Base-by-base conservation (phyloP, 2,113 vertebrate genomes). In the Hoplias malabaricus region DNA sequence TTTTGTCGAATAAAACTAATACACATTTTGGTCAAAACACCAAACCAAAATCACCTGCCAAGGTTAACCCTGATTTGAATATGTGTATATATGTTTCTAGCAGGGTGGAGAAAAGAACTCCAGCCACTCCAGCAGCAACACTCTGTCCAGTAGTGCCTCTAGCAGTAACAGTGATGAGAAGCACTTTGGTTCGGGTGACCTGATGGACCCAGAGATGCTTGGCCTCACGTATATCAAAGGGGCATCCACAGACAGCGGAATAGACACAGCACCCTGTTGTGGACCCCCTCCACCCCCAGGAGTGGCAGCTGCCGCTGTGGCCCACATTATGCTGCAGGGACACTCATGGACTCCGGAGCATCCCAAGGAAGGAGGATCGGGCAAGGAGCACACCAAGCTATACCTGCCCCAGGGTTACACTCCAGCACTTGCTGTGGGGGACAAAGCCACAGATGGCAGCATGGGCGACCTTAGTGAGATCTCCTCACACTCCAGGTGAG, bases 121-220 rank as follows among this genome's bases (percentile, higher is more conserved):
- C 4, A 97, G 95, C 79, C 95, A 95, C 90, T 98, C 96, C 9
- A 98, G 96, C 90, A 98, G 96, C 88, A 98, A 96, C 84, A 98
- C 95, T 1, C 91, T 97, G 10, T 98, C 95, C 43, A 96, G 95
- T 86, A 96, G 94, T 57, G 94, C 95, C 11, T 99, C 96, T 5
- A 98, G 96, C 87, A 97, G 95, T 89, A 97, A 94, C 89, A 98
- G 96, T 1, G 96, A 98, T 3, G 97, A 98, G 66, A 98, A 98
- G 78, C 95, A 95, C 86, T 98, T 96, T 56, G 96, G 95, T 71
- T 97, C 96, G 0, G 96, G 95, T 72, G 97, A 98, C 85, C 85
- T 96, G 83, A 98, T 96, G 95, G 96, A 98, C 75, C 94, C 95
- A 0, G 97, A 98, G 77, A 87, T 96, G 79, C 92, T 98, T 65